Percentiles rank a stretch among this genome's conserved stretches.
Conservation (phyloP, 2,113 vertebrate species). For the Colaptes auratus region DNA sequence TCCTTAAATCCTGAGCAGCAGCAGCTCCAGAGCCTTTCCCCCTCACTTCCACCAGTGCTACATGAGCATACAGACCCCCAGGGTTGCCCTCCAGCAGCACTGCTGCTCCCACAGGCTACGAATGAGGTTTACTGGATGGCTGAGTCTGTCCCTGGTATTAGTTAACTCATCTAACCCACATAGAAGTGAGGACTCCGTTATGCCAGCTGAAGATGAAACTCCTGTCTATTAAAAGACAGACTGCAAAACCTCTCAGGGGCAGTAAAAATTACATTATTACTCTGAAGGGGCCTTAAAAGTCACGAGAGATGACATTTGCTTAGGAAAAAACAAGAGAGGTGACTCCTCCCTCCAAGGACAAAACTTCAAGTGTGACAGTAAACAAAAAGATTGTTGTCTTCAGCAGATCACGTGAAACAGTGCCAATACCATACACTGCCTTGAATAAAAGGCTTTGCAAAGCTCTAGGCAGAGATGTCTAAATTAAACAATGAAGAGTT, state of each 20-base stretch:
- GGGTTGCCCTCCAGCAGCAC: not conserved
- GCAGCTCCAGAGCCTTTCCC: not conserved
- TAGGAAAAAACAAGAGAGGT: not conserved
- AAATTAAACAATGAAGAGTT: not conserved
- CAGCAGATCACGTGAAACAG: not conserved
- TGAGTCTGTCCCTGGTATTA: not conserved
- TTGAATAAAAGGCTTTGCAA: not conserved
- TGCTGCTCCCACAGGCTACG: not conserved
- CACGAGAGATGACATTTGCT: not conserved
- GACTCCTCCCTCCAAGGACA: not conserved
- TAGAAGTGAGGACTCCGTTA: not conserved
- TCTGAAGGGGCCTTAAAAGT: not conserved
- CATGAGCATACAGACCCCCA: rapidly evolving
- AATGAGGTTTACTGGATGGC: not conserved
- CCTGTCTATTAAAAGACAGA: not conserved
- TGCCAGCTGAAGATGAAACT: not conserved
- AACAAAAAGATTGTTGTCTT: not conserved
- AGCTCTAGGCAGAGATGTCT: not conserved
- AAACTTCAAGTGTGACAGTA: not conserved
- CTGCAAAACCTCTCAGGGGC: rapidly evolving
- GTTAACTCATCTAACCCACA: not conserved
- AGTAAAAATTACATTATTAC: rapidly evolving
- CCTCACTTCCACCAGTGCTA: rapidly evolving
- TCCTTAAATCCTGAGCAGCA: not conserved
- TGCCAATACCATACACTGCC: not conserved